phyloP scores from a whole-genome alignment of 2,797 vertebrate species.

The Hapalemur alaotrensis region DNA sequence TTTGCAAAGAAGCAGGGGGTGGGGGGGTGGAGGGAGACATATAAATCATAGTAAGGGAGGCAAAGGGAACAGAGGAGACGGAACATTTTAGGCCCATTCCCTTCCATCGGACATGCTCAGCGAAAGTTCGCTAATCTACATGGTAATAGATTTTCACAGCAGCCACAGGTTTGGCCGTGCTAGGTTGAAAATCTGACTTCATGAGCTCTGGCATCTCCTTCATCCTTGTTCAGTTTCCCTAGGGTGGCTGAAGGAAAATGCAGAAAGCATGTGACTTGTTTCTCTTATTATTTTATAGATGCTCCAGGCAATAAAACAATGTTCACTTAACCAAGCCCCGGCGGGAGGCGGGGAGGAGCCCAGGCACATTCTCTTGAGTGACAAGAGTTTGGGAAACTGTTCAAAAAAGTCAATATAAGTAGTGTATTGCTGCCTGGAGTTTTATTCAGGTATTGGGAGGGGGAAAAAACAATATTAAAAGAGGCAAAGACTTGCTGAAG shows the following conservation, averaged over 20 bases:
- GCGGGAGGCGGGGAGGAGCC: neutral
- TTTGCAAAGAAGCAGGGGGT: neutral
- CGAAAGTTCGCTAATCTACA: accelerated
- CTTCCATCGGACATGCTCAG: accelerated
- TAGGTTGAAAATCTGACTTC: neutral
- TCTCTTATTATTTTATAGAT: neutral
- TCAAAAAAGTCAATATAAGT: neutral
- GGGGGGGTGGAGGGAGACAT: accelerated
- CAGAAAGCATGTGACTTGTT: accelerated
- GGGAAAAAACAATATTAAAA: accelerated
- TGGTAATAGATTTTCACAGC: neutral
- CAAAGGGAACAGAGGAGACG: neutral
- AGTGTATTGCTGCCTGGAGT: neutral
- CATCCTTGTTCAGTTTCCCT: neutral
- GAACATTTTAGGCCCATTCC: neutral
- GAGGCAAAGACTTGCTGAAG: neutral
- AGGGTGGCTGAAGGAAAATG: neutral
- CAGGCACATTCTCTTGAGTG: neutral
- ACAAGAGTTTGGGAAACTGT: neutral
- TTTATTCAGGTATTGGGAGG: neutral
- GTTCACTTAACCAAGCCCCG: neutral
- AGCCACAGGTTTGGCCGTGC: neutral
- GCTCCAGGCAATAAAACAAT: neutral
- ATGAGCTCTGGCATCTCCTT: accelerated
- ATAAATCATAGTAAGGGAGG: neutral